Evolutionary conservation across 1,140 invertebrate species (phyloP).

Genomic region (Zaprionus taronus): DNA sequence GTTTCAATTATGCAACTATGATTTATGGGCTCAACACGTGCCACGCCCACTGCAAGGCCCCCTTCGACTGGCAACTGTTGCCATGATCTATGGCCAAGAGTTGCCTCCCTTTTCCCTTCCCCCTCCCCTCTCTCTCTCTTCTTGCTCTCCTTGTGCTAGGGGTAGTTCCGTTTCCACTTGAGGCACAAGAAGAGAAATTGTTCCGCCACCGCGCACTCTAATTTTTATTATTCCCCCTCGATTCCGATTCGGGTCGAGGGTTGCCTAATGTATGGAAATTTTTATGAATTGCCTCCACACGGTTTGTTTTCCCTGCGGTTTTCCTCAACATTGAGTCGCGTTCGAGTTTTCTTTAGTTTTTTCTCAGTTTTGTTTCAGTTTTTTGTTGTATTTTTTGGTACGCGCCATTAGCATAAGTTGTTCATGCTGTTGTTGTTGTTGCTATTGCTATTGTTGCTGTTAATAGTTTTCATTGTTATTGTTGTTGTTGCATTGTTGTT

Average conservation of each 20-base stretch:
- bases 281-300: slow-evolving; percentile 70
- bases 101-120: neutral
- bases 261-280: slow-evolving; percentile 60
- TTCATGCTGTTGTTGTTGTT: slow-evolving; percentile 53
- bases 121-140: neutral
- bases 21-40: slow-evolving; percentile 67
- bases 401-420: slow-evolving; percentile 78
- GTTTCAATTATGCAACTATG: slow-evolving; percentile 62
- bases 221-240: slow-evolving; percentile 62
- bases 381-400: slow-evolving; percentile 65
- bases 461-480: slow-evolving; percentile 5
- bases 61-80: neutral
- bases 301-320: neutral
- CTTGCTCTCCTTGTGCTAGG: neutral
- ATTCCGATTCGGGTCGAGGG: slow-evolving; percentile 20
- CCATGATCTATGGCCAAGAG: slow-evolving; percentile 67
- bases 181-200: neutral
- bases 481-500: slow-evolving; percentile 21
- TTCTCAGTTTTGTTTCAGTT: slow-evolving; percentile 29
- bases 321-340: slow-evolving; percentile 11
- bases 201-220: slow-evolving; percentile 66
- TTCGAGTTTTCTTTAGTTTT: slow-evolving; percentile 5
- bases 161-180: slow-evolving; percentile 52
- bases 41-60: slow-evolving; percentile 16
- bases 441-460: slow-evolving; percentile 13